Percentiles rank a stretch among this genome's conserved stretches.
phyloP scores from a whole-genome alignment of 1,140 invertebrate species.

The Lepidurus couesii region DNA sequence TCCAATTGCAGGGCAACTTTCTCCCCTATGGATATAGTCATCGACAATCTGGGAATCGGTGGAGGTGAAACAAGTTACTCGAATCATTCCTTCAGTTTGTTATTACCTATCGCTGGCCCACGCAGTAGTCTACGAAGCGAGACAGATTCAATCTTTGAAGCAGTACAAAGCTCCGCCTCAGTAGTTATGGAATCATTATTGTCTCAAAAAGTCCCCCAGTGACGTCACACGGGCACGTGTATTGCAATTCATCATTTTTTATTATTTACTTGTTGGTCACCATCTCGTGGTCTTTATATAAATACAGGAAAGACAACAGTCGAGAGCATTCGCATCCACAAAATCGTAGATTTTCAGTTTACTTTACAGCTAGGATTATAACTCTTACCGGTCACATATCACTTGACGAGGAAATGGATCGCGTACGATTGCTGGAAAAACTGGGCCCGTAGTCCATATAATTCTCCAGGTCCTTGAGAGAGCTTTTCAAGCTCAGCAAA shows the following conservation, averaged over 20 bases:
- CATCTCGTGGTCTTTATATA: constrained; percentile 11
- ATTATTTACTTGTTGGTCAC: background rate
- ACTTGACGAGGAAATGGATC: constrained; percentile 6
- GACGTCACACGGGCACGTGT: background rate
- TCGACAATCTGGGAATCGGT: background rate
- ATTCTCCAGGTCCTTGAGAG: background rate
- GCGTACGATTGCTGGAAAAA: background rate
- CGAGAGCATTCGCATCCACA: background rate
- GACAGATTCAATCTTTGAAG: background rate
- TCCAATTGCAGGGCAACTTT: background rate
- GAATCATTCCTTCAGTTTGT: background rate
- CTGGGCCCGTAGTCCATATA: background rate
- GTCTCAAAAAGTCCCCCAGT: background rate
- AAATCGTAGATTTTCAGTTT: background rate
- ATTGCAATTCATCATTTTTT: background rate
- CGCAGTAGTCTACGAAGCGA: background rate
- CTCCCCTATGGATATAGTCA: background rate
- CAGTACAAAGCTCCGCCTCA: background rate
- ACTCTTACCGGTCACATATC: background rate
- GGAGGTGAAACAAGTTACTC: background rate
- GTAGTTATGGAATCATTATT: background rate
- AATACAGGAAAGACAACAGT: constrained; percentile 19
- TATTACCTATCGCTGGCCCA: background rate
- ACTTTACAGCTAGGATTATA: background rate
- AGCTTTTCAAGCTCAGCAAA: constrained; percentile 21